Conservation (phyloP, 2,888 invertebrate species). For the Ypsolopha scabrella region DNA sequence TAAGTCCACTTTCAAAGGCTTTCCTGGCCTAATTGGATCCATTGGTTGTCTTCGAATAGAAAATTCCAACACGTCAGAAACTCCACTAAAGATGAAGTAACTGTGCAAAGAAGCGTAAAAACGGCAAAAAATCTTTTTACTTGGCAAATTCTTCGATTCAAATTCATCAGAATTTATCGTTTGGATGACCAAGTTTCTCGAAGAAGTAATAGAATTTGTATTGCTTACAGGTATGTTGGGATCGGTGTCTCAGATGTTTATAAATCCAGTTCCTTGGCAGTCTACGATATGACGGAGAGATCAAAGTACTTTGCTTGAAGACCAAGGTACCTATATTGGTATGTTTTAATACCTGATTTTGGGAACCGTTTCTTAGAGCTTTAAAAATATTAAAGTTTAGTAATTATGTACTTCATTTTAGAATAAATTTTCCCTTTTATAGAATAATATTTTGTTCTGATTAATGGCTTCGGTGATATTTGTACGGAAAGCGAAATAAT, state of each 20-base stretch:
- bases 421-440: conserved; percentile 37
- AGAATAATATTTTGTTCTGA: conserved; percentile 29
- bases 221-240: conserved; percentile 71
- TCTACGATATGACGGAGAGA: conserved; percentile 32
- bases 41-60: no score
- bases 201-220: neutral
- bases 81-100: neutral
- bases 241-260: conserved; percentile 72
- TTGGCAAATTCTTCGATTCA: no score
- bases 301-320: neutral
- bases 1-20: no score
- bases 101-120: no score
- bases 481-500: conserved; percentile 22
- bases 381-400: neutral
- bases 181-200: no score
- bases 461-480: no score
- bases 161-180: no score
- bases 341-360: neutral
- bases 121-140: no score
- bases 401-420: conserved; percentile 28
- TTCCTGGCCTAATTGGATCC: no score
- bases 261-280: conserved; percentile 77
- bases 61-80: no score
- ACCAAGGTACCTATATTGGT: conserved; percentile 2
- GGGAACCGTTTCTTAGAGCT: no score